Percentiles rank a stretch among this genome's conserved stretches.
Conservation (phyloP, 2,888 invertebrate genomes). For the Drosophila multiciliata region DNA sequence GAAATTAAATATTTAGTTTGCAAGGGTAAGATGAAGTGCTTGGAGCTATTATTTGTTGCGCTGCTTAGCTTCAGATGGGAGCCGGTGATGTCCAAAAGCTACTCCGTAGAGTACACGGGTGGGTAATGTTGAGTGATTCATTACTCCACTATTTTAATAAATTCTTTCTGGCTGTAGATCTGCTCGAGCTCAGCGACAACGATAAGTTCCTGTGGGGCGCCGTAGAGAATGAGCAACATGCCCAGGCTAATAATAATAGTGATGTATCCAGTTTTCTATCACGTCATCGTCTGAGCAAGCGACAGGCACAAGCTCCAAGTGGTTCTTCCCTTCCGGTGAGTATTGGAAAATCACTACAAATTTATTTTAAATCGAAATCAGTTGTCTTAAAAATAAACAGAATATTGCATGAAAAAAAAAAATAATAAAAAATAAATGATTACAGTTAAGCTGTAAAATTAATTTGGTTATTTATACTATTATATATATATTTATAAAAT, state of each 20-base stretch:
- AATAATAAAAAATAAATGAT: background rate
- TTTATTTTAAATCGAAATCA: background rate
- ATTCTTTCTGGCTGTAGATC: conserved; percentile 61
- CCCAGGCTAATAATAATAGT: conserved; percentile 38
- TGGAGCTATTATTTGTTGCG: conserved; percentile 23
- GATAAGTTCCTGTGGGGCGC: conserved; percentile 77
- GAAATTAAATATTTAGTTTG: conserved; percentile 15
- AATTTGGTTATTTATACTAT: background rate
- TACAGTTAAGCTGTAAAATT: background rate
- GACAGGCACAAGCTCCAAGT: conserved; percentile 59
- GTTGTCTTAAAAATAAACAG: background rate
- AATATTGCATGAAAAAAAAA: background rate
- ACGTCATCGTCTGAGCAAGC: conserved; percentile 71
- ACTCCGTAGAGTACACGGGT: conserved; percentile 66
- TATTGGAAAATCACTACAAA: background rate
- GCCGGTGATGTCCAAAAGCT: conserved; percentile 38
- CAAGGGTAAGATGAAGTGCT: conserved; percentile 37
- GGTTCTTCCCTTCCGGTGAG: conserved; percentile 62
- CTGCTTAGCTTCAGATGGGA: conserved; percentile 21
- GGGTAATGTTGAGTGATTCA: conserved; percentile 19
- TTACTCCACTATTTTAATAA: background rate
- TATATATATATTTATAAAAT: no score
- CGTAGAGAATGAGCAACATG: conserved; percentile 64
- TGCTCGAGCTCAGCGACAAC: conserved; percentile 77
- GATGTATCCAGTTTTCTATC: conserved; percentile 44